Base-by-base conservation (phyloP, 1,140 invertebrate genomes). In the Ceratina calcarata region DNA sequence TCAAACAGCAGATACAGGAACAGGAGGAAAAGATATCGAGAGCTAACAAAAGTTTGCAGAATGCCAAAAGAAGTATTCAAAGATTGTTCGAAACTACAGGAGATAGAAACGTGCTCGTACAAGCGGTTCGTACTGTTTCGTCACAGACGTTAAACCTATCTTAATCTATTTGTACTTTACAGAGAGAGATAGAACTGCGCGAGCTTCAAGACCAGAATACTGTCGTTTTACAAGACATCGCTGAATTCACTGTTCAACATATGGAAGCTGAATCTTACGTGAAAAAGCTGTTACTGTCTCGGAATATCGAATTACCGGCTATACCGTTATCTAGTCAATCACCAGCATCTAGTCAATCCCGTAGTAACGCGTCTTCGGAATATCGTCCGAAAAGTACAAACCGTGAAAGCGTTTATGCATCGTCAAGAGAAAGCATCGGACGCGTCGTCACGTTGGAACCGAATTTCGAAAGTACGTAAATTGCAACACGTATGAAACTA, bases 201-300 rank as follows among this genome's bases (percentile, higher is more conserved):
- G 92, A 93, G 66, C 57, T 92, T 7, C 82, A 90, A 75, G 91
- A 92, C 75, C 83, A 89, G 45, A 93, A 93, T 82, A 85, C 76
- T 16, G 71, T 91, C 4, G 88, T 88, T 10, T 85, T 92, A 37
- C 91, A 93, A 69, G 88, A 91, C 2, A 85, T 93, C 10, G 83
- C 90, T 8, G 92, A 93, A 78, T 92, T 93, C 24, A 92, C 90
- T 45, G 91, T 93, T 68, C 88, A 91, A 55, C 89, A 93, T 27
- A 71, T 92, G 16, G 92, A 93, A 85, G 90, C 88, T 20, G 92
- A 93, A 70, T 68, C 80, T 22, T 93, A 93, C 57, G 79, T 93
- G 7, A 92, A 92, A 72, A 92, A 92, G 62, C 86, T 93, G 2
- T 57, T 93, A 1, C 45, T 78, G 0, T 80, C 86, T 3, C 88